Evolutionary conservation across 2,888 invertebrate species (phyloP).

Genomic region (Coelopa pilipes): DNA sequence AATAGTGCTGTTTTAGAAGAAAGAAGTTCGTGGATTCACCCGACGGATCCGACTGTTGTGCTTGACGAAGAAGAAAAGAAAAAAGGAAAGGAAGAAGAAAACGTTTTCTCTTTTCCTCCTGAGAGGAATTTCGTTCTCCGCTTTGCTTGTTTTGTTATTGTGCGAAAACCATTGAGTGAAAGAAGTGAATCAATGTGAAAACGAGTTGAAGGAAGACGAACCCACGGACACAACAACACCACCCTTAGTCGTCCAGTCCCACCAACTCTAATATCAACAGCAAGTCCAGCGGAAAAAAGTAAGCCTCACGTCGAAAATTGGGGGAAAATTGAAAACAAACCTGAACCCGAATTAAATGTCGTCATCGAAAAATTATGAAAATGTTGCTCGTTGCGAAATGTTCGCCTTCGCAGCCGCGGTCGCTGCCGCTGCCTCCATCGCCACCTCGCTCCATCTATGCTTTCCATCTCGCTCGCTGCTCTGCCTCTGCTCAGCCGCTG

Average conservation of each 20-base stretch:
- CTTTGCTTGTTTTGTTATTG: background rate
- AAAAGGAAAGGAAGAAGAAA: background rate
- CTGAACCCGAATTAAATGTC: slow-evolving; percentile 17
- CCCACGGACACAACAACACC: background rate
- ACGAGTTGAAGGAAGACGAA: background rate
- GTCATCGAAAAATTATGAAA: slow-evolving; percentile 23
- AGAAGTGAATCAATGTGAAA: background rate
- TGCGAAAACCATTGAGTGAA: background rate
- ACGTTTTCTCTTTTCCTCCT: too few relatives aligned
- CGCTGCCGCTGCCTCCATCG: background rate
- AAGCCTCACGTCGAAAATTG: background rate
- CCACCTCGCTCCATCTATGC: background rate
- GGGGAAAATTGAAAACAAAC: background rate
- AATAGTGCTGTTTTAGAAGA: background rate
- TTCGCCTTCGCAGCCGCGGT: background rate
- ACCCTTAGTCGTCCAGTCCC: background rate
- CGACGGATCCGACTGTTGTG: background rate
- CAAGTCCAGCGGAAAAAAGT: background rate
- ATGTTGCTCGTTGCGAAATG: slow-evolving; percentile 26
- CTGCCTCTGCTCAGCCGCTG: background rate
- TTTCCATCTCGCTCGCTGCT: slow-evolving; percentile 12
- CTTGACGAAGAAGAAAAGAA: background rate
- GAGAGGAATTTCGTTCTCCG: too few relatives aligned
- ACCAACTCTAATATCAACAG: background rate
- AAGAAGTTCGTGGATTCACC: background rate